Percentiles rank a stretch among this genome's conserved stretches.
Evolutionary conservation across 2,888 invertebrate genomes (phyloP).

Genomic region (Andrena hattorfiana): DNA sequence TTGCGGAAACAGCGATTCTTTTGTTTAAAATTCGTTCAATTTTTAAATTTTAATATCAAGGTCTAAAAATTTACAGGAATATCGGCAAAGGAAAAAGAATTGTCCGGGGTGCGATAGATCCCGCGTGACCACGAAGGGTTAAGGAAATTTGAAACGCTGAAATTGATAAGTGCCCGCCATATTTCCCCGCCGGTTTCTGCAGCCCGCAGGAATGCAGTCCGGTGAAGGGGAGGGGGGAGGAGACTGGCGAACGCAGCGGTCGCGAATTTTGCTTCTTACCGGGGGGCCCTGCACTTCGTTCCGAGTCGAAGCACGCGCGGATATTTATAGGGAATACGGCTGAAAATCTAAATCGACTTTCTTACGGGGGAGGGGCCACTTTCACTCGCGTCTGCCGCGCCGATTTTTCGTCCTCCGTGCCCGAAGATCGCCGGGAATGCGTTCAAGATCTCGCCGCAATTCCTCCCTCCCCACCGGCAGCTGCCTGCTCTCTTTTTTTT

Average conservation of each 20-base stretch:
- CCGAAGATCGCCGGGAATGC: slow-evolving; percentile 39
- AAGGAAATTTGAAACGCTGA: background rate
- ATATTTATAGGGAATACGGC: slow-evolving; percentile 47
- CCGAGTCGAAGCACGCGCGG: slow-evolving; percentile 60
- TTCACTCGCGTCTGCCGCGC: slow-evolving; percentile 55
- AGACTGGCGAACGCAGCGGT: slow-evolving; percentile 35
- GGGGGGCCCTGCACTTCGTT: slow-evolving; percentile 44
- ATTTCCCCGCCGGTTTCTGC: slow-evolving; percentile 46
- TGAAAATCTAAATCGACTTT: slow-evolving; percentile 66
- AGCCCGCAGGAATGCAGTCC: slow-evolving; percentile 59
- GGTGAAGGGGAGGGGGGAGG: slow-evolving; percentile 3
- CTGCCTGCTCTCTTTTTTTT: slow-evolving; percentile 4
- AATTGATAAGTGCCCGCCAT: slow-evolving; percentile 29
- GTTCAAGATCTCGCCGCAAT: slow-evolving; percentile 45
- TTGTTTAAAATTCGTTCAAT: too few species aligned
- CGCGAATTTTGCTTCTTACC: slow-evolving; percentile 58
- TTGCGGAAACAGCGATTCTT: too few species aligned
- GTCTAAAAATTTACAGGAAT: too few species aligned
- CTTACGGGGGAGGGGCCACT: slow-evolving; percentile 55
- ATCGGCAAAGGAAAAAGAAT: too few species aligned
- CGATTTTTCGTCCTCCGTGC: slow-evolving; percentile 64
- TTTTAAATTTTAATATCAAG: too few species aligned
- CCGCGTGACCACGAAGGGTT: too few species aligned
- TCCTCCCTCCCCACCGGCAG: slow-evolving; percentile 1
- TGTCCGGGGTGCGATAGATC: too few species aligned